Evolutionary conservation across 2,113 vertebrate species (phyloP).

Genomic region (Colius striatus): DNA sequence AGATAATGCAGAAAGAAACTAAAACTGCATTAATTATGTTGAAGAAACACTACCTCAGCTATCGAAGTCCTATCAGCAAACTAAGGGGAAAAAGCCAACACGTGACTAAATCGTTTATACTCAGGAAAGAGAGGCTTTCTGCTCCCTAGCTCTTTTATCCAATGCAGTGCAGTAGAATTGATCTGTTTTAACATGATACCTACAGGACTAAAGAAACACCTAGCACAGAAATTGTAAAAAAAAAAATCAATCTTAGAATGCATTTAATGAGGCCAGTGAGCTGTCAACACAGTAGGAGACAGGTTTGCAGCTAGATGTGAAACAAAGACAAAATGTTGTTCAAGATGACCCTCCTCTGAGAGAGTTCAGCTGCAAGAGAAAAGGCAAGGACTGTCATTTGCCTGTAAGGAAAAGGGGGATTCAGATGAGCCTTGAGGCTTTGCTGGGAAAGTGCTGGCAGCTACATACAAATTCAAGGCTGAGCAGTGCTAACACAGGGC

Average conservation of each 20-base stretch:
- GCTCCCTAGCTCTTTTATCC: not conserved
- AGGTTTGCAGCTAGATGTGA: not conserved
- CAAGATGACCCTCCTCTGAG: not conserved
- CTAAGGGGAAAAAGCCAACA: not conserved
- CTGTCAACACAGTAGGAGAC: not conserved
- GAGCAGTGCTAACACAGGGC: not conserved
- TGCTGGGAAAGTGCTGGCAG: not conserved
- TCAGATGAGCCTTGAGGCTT: not conserved
- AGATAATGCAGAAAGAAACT: not conserved
- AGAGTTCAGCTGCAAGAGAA: not conserved
- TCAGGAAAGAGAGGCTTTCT: not conserved
- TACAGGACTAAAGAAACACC: not conserved
- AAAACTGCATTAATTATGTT: not conserved
- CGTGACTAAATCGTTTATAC: not conserved
- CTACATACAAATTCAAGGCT: not conserved
- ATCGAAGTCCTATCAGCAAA: not conserved
- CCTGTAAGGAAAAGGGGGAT: not conserved
- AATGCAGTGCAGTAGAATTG: not conserved
- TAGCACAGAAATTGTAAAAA: not conserved
- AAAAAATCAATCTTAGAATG: slow-evolving; percentile 25
- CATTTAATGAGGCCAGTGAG: not conserved
- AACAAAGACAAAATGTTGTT: not conserved
- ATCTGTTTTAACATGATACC: not conserved
- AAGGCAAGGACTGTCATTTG: not conserved
- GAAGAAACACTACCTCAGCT: not conserved